Percentiles rank a stretch among this genome's conserved stretches.
Conservation (phyloP, 2,113 vertebrate genomes). For the Tylochromis polylepis region DNA sequence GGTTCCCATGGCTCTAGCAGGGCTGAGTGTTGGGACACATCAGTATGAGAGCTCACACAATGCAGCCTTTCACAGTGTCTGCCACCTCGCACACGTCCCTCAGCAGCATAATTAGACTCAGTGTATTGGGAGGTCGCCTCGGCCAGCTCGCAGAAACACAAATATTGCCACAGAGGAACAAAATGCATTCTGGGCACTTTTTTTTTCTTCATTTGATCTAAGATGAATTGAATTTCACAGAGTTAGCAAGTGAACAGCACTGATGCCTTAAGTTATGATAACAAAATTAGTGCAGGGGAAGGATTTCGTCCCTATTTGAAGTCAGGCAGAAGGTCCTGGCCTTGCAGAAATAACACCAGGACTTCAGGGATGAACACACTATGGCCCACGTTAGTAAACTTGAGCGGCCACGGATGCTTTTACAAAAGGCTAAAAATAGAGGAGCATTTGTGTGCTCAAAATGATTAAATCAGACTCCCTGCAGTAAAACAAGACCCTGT, state of each 20-base stretch:
- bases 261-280: slow-evolving; percentile 70
- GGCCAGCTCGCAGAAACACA: slow-evolving; percentile 71
- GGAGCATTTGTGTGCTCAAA: slow-evolving; percentile 39
- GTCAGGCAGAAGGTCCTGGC: slow-evolving; percentile 48
- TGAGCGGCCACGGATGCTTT: slow-evolving; percentile 36
- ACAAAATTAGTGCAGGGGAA: slow-evolving; percentile 69
- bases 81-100: slow-evolving; percentile 66
- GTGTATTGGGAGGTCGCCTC: slow-evolving; percentile 69
- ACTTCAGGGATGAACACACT: slow-evolving; percentile 45
- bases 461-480: slow-evolving; percentile 49
- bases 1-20: slow-evolving; percentile 43
- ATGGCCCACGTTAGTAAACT: slow-evolving; percentile 26
- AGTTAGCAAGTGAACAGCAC: slow-evolving; percentile 62
- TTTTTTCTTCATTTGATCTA: slow-evolving; percentile 63
- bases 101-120: slow-evolving; percentile 72
- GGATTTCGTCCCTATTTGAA: slow-evolving; percentile 62
- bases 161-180: slow-evolving; percentile 77
- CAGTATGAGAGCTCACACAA: slow-evolving; percentile 69
- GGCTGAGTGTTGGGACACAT: slow-evolving; percentile 54
- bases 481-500: slow-evolving; percentile 19
- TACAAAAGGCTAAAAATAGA: slow-evolving; percentile 56
- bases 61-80: slow-evolving; percentile 70
- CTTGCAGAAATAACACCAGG: slow-evolving; percentile 54
- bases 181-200: slow-evolving; percentile 67
- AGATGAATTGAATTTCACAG: slow-evolving; percentile 71